Percentiles rank a stretch among this genome's conserved stretches.
Conservation (phyloP, 1,140 invertebrate species). For the Zaprionus vittiger region DNA sequence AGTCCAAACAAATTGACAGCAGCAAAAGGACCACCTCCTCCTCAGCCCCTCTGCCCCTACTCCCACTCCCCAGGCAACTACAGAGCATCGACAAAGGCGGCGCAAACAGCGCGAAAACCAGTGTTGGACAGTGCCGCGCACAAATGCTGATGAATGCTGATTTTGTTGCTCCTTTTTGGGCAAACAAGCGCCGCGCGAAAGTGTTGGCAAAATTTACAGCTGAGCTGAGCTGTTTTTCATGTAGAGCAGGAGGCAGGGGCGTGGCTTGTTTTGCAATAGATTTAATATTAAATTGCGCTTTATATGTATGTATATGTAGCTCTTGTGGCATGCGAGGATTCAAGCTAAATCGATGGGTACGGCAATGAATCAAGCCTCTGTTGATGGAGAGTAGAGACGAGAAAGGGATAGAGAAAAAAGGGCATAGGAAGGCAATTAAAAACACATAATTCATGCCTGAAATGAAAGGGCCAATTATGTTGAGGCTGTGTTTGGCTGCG, state of each 20-base stretch:
- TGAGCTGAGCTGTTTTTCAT: constrained; percentile 24
- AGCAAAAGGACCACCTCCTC: constrained; percentile 11
- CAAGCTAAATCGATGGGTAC: constrained; percentile 2
- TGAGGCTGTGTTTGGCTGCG: not conserved
- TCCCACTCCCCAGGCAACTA: constrained; percentile 8
- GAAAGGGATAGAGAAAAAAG: too few species aligned
- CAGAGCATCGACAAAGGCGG: not conserved
- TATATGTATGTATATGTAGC: not conserved
- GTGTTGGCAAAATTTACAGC: constrained; percentile 38
- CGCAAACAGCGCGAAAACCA: not conserved
- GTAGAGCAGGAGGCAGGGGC: not conserved
- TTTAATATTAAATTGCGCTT: constrained; percentile 5
- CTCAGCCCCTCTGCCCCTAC: not conserved
- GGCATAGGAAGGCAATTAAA: constrained; percentile 63
- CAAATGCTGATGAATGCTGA: constrained; percentile 47
- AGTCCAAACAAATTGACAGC: constrained; percentile 46
- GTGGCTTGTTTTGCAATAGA: not conserved
- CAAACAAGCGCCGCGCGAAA: constrained; percentile 22
- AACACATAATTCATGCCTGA: constrained; percentile 74
- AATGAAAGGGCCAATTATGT: constrained; percentile 21
- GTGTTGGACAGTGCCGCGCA: not conserved
- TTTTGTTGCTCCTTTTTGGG: constrained; percentile 23
- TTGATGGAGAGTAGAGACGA: too few species aligned
- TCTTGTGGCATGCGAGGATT: not conserved
- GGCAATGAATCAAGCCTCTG: constrained; percentile 43